A percentile compares a stretch with the other conserved stretches of the same genome.
Conservation (phyloP, 2,797 vertebrate species). For the Betta splendens region DNA sequence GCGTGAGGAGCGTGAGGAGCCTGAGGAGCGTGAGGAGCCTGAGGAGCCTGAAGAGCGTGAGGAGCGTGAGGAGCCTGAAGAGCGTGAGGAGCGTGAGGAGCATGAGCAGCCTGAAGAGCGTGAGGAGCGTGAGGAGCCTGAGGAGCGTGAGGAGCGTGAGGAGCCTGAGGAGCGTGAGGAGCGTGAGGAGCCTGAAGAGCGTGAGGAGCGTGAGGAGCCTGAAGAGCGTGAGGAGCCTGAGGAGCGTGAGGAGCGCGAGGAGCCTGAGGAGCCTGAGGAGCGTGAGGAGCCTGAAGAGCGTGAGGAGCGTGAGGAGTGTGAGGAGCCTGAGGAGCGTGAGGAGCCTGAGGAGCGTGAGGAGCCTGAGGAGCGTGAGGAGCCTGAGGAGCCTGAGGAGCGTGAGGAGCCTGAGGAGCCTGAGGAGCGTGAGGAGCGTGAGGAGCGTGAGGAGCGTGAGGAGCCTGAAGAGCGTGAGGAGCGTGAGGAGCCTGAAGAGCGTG, state of each 20-base stretch:
- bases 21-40: constrained; percentile 1
- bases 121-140: no score
- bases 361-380: background rate
- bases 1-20: background rate
- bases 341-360: constrained; percentile 3
- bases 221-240: constrained; percentile 1
- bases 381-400: no score
- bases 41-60: no score
- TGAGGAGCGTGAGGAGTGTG: background rate
- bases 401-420: no score
- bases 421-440: background rate
- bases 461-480: no score
- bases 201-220: constrained; percentile 1
- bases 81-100: background rate
- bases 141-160: background rate
- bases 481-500: background rate
- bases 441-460: background rate
- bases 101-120: no score
- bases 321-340: background rate
- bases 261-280: no score
- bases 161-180: no score
- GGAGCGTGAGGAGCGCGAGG: background rate
- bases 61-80: constrained; percentile 1
- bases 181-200: background rate
- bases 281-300: constrained; percentile 1